A percentile compares a stretch with the other conserved stretches of the same genome.
Evolutionary conservation across 2,113 vertebrate species (phyloP).

Genomic region (Cyanoderma ruficeps): DNA sequence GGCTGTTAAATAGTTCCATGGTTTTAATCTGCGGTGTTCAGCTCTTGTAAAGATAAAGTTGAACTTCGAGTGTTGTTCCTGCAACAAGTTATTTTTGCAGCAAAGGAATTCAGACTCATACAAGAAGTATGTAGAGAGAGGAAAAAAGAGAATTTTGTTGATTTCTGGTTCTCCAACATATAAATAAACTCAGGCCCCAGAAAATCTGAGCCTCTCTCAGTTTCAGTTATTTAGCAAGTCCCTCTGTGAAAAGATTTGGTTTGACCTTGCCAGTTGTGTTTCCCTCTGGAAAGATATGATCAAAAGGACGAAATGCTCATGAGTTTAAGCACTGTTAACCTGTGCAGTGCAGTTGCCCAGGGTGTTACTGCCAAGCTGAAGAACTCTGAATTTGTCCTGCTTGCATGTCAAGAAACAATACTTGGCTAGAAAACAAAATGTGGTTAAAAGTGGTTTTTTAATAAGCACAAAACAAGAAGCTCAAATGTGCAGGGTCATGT

Average conservation of each 20-base stretch:
- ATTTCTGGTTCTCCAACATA: not conserved
- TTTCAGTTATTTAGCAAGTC: not conserved
- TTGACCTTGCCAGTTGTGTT: not conserved
- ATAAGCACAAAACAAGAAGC: not conserved
- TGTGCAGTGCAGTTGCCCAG: not conserved
- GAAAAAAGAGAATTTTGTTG: not conserved
- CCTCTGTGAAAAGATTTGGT: not conserved
- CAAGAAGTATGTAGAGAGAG: not conserved
- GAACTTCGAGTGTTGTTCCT: not conserved
- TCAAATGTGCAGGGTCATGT: not conserved
- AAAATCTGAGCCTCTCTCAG: not conserved
- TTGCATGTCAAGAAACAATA: not conserved
- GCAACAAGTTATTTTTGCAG: not conserved
- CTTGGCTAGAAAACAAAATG: not conserved
- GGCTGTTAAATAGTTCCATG: not conserved
- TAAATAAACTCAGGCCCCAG: not conserved
- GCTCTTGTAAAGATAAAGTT: not conserved
- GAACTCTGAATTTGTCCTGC: not conserved
- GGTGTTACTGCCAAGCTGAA: not conserved
- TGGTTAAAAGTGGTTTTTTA: not conserved
- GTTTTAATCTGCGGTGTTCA: accelerated
- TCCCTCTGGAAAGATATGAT: not conserved
- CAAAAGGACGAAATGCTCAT: not conserved
- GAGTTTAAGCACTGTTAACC: not conserved
- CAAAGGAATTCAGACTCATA: not conserved